Base-by-base conservation (phyloP, 2,113 vertebrate species). In the Smithornis capensis region DNA sequence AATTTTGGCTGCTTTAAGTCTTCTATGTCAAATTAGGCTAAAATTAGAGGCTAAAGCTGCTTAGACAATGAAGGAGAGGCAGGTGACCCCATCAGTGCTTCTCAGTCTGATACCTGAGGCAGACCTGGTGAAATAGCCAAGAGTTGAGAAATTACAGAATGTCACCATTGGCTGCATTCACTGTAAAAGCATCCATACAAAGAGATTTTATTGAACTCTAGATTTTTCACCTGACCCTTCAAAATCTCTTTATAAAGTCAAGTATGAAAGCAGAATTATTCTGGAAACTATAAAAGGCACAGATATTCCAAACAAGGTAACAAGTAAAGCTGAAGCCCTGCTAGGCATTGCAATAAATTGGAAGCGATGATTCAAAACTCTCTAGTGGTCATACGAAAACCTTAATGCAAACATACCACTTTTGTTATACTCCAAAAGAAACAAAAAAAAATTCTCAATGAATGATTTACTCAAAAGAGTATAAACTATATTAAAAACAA, bases 401-500 rank as follows among this genome's bases (percentile, higher is more conserved):
- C 27, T 85, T 67, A 90, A 91, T 95, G 91, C 62, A 96, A 96
- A 88, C 37, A 84, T 4, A 60, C 24, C 55, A 47, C 37, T 90
- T 60, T 69, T 83, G 63, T 60, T 82, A 74, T 11, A 59, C 87
- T 92, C 57, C 57, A 44, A 94, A 92, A 95, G 74, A 85, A 76
- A 60, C 17, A 71, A 93, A 75, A 49, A 89, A 63, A 95, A 88
- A 40, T 94, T 93, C 92, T 97, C 79, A 96, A 95, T 93, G 93
- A 94, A 94, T 86, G 78, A 95, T 76, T 1, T 5, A 86, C 73
- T 96, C 62, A 57, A 60, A 94, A 95, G 80, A 91, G 31, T 22
- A 67, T 69, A 84, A 90, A 93, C 88, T 94, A 82, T 79, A 90
- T 82, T 67, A 92, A 93, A 96, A 93, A 55, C 45, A 76, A 93